A percentile compares a stretch with the other conserved stretches of the same genome.
Conservation (phyloP, 2,113 vertebrate species). For the Salvelinus fontinalis region DNA sequence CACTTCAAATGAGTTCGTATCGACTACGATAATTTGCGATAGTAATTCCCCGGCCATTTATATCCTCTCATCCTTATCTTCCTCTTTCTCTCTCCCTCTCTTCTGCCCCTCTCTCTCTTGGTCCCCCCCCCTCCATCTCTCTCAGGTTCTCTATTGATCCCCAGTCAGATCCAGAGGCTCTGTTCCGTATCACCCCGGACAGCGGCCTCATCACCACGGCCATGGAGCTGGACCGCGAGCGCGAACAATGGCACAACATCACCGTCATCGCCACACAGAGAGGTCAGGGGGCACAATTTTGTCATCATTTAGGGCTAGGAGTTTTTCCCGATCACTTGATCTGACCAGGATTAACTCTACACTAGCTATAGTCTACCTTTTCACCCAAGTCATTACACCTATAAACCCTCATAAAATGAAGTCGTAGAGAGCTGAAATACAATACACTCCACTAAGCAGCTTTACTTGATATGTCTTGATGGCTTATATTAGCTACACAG, state of each 20-base stretch:
- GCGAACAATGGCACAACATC: constrained; percentile 85
- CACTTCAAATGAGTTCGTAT: constrained; percentile 68
- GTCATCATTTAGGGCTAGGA: too few relatives aligned
- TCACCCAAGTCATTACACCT: too few relatives aligned
- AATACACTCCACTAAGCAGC: too few relatives aligned
- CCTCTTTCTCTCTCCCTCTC: not conserved
- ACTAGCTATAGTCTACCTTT: too few relatives aligned
- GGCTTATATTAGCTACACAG: too few relatives aligned
- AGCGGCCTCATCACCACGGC: constrained; percentile 84
- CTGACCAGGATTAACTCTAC: too few relatives aligned
- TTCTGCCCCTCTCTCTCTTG: constrained; percentile 1
- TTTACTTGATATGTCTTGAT: too few relatives aligned
- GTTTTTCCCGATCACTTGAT: too few relatives aligned
- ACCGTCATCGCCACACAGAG: constrained; percentile 85
- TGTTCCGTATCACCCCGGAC: constrained; percentile 84
- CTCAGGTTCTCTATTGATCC: constrained; percentile 86
- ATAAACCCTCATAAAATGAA: too few relatives aligned
- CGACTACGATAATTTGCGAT: constrained; percentile 63
- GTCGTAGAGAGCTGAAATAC: too few relatives aligned
- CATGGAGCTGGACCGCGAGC: constrained; percentile 83
- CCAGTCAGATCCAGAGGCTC: constrained; percentile 82
- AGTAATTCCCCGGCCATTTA: constrained; percentile 67
- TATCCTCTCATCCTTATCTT: constrained; percentile 56
- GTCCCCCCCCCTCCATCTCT: not conserved
- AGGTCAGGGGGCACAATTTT: constrained; percentile 68